Percentiles rank a stretch among this genome's conserved stretches.
phyloP scores from a whole-genome alignment of 2,888 invertebrate genomes.

The Timema cristinae region DNA sequence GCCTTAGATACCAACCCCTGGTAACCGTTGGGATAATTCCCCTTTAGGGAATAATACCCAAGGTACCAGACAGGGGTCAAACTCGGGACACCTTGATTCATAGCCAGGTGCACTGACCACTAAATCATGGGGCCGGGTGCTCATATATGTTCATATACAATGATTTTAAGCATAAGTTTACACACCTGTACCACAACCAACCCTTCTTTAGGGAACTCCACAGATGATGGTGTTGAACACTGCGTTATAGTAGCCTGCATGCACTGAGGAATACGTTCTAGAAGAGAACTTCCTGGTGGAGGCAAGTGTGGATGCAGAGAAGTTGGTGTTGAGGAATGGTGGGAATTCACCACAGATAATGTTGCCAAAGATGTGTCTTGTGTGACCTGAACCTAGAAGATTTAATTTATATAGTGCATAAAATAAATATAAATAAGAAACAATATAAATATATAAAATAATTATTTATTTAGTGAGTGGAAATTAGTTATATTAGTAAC shows the following conservation, averaged over 20 bases:
- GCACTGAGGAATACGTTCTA: constrained; percentile 43
- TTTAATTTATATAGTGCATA: no score
- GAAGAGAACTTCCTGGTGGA: constrained; percentile 24
- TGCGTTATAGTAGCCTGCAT: constrained; percentile 67
- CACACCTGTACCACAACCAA: constrained; percentile 58
- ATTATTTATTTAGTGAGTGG: not conserved
- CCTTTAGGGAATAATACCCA: no score
- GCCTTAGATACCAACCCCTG: no score
- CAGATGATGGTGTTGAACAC: constrained; percentile 49
- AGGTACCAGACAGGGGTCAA: no score
- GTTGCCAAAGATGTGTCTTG: constrained; percentile 56
- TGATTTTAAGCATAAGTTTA: no score
- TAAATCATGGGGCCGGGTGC: no score
- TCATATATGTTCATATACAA: no score
- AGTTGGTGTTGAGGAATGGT: constrained; percentile 32
- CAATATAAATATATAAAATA: not conserved
- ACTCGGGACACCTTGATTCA: no score
- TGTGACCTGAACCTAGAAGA: constrained; percentile 14
- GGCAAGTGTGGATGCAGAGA: not conserved
- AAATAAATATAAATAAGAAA: no score
- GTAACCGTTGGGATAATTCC: no score
- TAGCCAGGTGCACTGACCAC: no score
- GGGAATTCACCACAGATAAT: constrained; percentile 58
- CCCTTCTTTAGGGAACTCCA: constrained; percentile 58
- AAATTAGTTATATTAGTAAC: no score